Base-by-base conservation (phyloP, 2,797 vertebrate species). In the Pachyuromys duprasi region DNA sequence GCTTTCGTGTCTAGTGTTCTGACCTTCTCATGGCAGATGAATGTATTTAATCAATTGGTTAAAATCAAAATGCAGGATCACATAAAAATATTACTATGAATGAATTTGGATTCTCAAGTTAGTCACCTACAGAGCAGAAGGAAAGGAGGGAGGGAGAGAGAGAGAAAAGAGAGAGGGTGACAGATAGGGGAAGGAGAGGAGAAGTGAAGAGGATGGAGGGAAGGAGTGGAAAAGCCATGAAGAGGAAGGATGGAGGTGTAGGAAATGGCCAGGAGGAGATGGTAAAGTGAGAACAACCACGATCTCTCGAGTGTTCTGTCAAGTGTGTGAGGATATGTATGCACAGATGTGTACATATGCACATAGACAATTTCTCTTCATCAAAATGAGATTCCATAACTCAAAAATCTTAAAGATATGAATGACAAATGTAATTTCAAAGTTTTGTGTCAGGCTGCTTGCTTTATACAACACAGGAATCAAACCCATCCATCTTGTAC, bases 1-100 rank as follows among this genome's bases (percentile, higher is more conserved):
- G 0, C 5, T 15, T 7, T 9, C 28, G 7, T 2, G 4, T 31
- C 86, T 57, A 0, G 0, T 22, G 0, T 2, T 4, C 26, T 17
- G 6, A 24, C n/a, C 36, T 84, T 70, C 57, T 91, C 8, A 17
- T 1, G 8, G 13, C 39, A 57, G 28, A 18, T 33, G 7, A 42
- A 28, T 62, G 15, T 81, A 14, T 69, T 88, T 55, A 69, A 86
- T 80, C 63, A 31, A 53, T 42, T 69, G 39, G 13, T 79, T 70
- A 67, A 39, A 95, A 49, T 4, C 24, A 33, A 93, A 86, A 70
- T 65, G 28, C 69, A 39, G 55, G 42, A 39, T 86, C 31, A 74
- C 53, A 87, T 72, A 89, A 53, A 90, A 84, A 31, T 57, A 3
- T 17, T 80, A 5, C 60, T 62, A 17, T 45, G 36, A 69, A 88